Evolutionary conservation across 23 tunicate genomes (phyloP).

Genomic region (Oikopleura dioica): DNA sequence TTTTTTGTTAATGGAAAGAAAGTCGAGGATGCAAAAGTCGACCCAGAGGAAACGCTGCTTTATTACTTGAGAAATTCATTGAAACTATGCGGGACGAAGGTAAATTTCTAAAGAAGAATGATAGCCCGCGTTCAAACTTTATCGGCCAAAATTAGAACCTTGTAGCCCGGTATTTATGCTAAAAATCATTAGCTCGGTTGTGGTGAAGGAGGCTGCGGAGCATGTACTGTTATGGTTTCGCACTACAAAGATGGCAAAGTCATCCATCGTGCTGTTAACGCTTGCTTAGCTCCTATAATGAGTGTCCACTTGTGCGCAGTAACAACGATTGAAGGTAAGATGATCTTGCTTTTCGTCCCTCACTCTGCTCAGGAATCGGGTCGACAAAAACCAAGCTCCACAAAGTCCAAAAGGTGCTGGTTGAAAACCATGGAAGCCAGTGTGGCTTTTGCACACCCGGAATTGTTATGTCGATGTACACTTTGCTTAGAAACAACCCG

Average conservation of each 20-base stretch:
- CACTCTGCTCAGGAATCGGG: no score
- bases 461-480: conserved; percentile 93
- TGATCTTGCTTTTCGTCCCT: no score
- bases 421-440: conserved; percentile 64
- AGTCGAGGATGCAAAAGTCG: background rate
- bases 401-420: conserved; percentile 16
- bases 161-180: no score
- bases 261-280: conserved; percentile 28
- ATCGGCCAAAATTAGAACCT: no score
- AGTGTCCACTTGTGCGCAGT: conserved; percentile 49
- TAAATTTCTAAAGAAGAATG: no score
- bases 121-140: no score
- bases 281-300: conserved; percentile 60
- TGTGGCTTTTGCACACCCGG: conserved; percentile 99
- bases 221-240: conserved; percentile 93
- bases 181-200: no score
- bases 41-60: conserved; percentile 4
- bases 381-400: conserved; percentile 58
- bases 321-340: conserved; percentile 94
- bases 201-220: conserved; percentile 99
- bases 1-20: background rate
- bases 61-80: conserved; percentile 1
- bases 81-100: conserved; percentile 4
- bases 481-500: conserved; percentile 55
- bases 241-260: conserved; percentile 13